Evolutionary conservation across 2,113 vertebrate genomes (phyloP).

Genomic region (Pseudonaja textilis): DNA sequence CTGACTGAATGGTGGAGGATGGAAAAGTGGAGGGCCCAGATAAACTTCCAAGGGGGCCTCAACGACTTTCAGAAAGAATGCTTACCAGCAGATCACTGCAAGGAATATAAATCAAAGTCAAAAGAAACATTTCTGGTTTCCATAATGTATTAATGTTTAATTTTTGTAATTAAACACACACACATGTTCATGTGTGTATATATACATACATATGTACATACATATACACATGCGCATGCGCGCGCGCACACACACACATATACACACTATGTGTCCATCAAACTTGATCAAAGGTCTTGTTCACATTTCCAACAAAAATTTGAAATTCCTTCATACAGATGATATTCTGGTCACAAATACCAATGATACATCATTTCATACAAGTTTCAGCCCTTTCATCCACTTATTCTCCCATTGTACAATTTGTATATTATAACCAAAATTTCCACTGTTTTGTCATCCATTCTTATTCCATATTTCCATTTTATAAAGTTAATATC

Average conservation of each 20-base stretch:
- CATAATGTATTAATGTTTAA: background rate
- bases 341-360: background rate
- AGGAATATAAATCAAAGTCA: background rate
- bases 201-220: no score
- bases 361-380: background rate
- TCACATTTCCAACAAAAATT: no score
- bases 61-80: background rate
- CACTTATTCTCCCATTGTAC: background rate
- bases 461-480: background rate
- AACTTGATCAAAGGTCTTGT: no score
- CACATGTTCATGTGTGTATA: no score
- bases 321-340: background rate
- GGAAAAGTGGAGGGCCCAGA: background rate
- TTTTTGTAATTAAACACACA: background rate
- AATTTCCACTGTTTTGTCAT: background rate
- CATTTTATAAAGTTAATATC: background rate
- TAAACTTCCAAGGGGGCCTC: background rate
- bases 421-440: background rate
- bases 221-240: accelerated
- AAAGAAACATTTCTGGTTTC: background rate
- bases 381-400: background rate
- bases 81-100: background rate
- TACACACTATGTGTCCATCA: no score
- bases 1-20: background rate
- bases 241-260: no score